Base-by-base conservation (phyloP, 2,888 invertebrate species). In the Eupithecia insigniata region DNA sequence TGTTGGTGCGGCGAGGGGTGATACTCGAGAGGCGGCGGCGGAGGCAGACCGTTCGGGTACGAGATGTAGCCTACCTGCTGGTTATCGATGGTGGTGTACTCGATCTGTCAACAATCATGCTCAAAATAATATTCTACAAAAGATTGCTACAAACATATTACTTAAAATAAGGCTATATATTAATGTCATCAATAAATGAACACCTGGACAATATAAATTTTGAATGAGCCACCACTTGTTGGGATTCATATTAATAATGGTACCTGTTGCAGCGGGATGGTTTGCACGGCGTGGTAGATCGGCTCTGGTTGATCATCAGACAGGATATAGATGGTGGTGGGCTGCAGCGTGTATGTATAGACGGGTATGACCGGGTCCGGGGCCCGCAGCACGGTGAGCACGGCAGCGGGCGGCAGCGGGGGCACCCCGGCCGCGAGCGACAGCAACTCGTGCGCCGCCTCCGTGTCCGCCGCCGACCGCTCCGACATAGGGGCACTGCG, bases 361-460 rank as follows among this genome's bases (percentile, higher is more conserved):
- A 95, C 82, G 80, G 95, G 90, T 83, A 95, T 79, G 69, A 90
- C 71, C 22, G 92, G 83, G 0, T 85, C 77, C 95, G 92, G 79
- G 95, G 93, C 88, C 26, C 80, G 82, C 26, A 87, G 80, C 73
- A 89, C 84, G 62, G 87, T 86, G 77, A 88, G 79, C 36, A 96
- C 95, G 28, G 96, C 95, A 79, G 96, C 95, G 39, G 96, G 97
- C 66, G 96, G 96, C 78, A 96, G 94, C 22, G 97, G 97, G 18
- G 97, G 97, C 82, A 97, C 88, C 80, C 97, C 96, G 82, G 97
- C 96, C 2, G 97, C 97, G 46, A 97, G 91, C 65, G 96, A 97
- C 36, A 97, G 92, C 76, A 97, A 93, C 87, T 97, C 98, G 87
- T 97, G 98, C 0, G 98, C 98, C 43, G 98, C 98, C 92, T 98